phyloP scores from a whole-genome alignment of 2,888 invertebrate species.

The Dexiosoma caninum region DNA sequence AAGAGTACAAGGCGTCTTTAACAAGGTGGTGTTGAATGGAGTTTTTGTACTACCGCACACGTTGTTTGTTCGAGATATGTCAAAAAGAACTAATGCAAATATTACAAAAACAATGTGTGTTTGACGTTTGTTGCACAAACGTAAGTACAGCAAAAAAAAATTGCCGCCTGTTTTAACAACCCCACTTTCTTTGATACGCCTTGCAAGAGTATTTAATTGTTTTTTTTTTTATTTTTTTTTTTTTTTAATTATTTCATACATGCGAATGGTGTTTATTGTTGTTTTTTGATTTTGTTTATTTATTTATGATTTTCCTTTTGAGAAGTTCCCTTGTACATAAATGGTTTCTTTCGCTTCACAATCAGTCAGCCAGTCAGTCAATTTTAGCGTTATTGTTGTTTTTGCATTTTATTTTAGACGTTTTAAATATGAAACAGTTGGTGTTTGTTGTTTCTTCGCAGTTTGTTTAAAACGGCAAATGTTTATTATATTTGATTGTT shows the following conservation, averaged over 20 bases:
- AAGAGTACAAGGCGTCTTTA: no score
- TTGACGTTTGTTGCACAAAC: no score
- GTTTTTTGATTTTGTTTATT: not conserved
- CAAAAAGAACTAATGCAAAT: no score
- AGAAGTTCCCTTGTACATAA: conserved; percentile 21
- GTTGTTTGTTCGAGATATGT: no score
- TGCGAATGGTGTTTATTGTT: not conserved
- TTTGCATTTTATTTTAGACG: conserved; percentile 22
- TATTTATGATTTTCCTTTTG: not conserved
- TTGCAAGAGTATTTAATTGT: no score
- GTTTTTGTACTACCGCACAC: no score
- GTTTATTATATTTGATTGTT: conserved; percentile 21
- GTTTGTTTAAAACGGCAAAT: conserved; percentile 3
- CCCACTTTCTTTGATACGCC: no score
- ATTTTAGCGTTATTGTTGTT: conserved; percentile 17
- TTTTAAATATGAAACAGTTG: conserved; percentile 33
- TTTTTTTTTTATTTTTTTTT: no score
- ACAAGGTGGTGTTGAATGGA: no score
- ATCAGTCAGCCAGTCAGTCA: conserved; percentile 15
- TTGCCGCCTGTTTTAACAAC: no score
- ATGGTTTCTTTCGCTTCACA: conserved; percentile 7
- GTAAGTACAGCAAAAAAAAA: no score
- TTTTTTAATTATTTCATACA: not conserved
- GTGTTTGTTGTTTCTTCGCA: not conserved
- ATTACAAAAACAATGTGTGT: no score